Evolutionary conservation across 2,113 vertebrate species (phyloP).

Genomic region (Anguilla rostrata): DNA sequence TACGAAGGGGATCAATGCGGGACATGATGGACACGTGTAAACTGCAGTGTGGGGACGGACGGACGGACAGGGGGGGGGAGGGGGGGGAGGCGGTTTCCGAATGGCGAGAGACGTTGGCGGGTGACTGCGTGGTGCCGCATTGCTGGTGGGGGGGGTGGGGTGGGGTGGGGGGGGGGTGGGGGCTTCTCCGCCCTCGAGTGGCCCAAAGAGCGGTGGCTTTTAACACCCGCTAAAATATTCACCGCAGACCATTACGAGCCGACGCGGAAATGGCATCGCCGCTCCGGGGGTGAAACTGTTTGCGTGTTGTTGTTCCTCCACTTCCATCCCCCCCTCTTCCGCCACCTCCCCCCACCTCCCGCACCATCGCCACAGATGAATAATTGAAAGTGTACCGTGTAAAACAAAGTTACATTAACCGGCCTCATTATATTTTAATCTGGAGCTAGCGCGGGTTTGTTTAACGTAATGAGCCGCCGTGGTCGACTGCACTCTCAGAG

Average conservation of each 20-base stretch:
- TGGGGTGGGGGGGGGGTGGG: neutral
- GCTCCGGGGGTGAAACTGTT: constrained; percentile 56
- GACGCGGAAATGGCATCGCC: constrained; percentile 53
- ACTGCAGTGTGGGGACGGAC: constrained; percentile 16
- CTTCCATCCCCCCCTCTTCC: constrained; percentile 26
- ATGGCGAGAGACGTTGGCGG: neutral
- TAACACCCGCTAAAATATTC: constrained; percentile 64
- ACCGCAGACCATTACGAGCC: constrained; percentile 52
- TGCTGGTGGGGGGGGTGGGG: neutral
- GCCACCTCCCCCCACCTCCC: neutral
- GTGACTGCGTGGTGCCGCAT: neutral
- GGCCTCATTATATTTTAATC: constrained; percentile 74
- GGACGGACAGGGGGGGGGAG: constrained; percentile 19
- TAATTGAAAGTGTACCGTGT: constrained; percentile 70
- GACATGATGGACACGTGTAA: constrained; percentile 39
- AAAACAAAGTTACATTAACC: constrained; percentile 70
- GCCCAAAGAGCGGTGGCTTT: constrained; percentile 60
- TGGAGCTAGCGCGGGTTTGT: constrained; percentile 61
- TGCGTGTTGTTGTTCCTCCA: constrained; percentile 52
- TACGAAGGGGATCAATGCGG: constrained; percentile 45
- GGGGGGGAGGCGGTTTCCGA: neutral
- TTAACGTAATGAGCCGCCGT: constrained; percentile 47
- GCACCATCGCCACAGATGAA: constrained; percentile 48
- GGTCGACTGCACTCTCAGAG: constrained; percentile 38
- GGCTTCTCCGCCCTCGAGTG: constrained; percentile 29